Conservation (phyloP, 2,797 vertebrate species). For the Alfaro cultratus region DNA sequence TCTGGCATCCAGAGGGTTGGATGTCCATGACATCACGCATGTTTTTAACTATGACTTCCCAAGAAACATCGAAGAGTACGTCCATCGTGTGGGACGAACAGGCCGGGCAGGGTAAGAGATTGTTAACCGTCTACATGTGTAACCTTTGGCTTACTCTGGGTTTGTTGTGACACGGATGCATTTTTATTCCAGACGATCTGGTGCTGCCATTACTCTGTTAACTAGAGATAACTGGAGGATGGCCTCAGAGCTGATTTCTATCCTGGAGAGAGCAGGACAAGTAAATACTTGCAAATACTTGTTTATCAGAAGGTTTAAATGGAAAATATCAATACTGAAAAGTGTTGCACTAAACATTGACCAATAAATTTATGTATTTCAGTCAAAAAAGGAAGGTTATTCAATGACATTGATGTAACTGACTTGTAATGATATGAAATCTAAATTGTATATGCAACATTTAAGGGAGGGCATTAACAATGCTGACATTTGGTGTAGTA, state of each 20-base stretch:
- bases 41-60: slow-evolving; percentile 97
- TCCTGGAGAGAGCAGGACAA: slow-evolving; percentile 92
- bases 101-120: slow-evolving; percentile 91
- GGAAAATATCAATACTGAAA: not conserved
- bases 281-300: slow-evolving; percentile 70
- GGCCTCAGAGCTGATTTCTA: slow-evolving; percentile 89
- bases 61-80: slow-evolving; percentile 95
- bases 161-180: not conserved
- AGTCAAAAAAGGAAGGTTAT: not conserved
- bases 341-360: not conserved
- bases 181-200: slow-evolving; percentile 81
- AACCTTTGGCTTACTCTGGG: not conserved
- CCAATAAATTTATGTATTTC: not conserved
- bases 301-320: not conserved
- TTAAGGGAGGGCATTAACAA: not conserved
- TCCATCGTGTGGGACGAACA: slow-evolving; percentile 94
- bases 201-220: slow-evolving; percentile 88
- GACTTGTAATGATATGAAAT: not conserved
- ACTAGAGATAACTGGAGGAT: slow-evolving; percentile 90
- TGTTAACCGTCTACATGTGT: not conserved
- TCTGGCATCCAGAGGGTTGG: slow-evolving; percentile 93
- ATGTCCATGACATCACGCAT: slow-evolving; percentile 92
- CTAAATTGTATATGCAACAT: not conserved
- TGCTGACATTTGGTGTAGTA: not conserved
- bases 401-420: not conserved